Evolutionary conservation across 2,797 vertebrate genomes (phyloP).

Genomic region (Premnoplex brunnescens): DNA sequence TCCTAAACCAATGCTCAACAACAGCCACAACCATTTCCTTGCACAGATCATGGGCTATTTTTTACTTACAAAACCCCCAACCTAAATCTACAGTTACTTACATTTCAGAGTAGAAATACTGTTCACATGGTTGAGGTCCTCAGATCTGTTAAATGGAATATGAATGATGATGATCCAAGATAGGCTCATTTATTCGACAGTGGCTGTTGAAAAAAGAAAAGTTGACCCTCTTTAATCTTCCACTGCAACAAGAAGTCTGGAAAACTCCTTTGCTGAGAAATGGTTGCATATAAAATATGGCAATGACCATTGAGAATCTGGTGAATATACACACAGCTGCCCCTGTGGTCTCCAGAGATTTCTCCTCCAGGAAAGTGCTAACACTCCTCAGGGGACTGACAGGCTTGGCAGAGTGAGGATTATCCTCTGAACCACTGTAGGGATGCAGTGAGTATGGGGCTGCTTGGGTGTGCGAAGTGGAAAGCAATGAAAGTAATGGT

Average conservation of each 20-base stretch:
- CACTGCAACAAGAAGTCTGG: not conserved
- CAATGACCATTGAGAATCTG: accelerated
- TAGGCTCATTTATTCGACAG: not conserved
- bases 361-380: not conserved
- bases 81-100: not conserved
- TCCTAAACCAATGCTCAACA: not conserved
- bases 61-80: not conserved
- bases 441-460: not conserved
- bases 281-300: not conserved
- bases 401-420: not conserved
- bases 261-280: not conserved
- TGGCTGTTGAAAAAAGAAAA: not conserved
- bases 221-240: not conserved
- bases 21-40: not conserved
- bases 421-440: not conserved
- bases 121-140: not conserved
- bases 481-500: not conserved
- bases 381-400: not conserved
- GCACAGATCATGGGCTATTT: not conserved
- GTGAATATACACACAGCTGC: not conserved
- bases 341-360: not conserved
- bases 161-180: not conserved
- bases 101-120: not conserved
- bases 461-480: not conserved
- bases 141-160: not conserved